Conservation (phyloP, 2,888 invertebrate genomes). For the Alentia gelatinosa region DNA sequence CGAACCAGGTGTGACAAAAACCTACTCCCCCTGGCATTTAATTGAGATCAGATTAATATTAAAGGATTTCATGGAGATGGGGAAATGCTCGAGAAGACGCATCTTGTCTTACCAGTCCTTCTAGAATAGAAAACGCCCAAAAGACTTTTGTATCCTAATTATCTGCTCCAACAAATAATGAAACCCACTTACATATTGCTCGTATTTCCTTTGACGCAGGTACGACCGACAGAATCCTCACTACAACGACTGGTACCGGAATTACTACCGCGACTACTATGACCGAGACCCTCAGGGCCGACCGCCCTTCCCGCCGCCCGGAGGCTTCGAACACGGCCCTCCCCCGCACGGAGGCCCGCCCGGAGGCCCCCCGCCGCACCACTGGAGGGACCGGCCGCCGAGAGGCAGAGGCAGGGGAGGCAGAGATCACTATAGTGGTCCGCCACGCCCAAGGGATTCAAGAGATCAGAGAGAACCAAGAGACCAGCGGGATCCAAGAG, state of each 20-base stretch:
- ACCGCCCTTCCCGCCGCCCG: not conserved
- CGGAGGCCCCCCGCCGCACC: not conserved
- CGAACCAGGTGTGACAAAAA: too few relatives aligned
- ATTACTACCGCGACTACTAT: conserved; percentile 8
- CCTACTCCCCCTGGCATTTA: too few relatives aligned
- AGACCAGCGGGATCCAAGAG: not conserved
- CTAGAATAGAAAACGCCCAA: too few relatives aligned
- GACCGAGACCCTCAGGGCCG: conserved; percentile 5
- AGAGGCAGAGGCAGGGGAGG: not conserved
- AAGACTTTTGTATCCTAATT: too few relatives aligned
- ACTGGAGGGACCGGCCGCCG: not conserved
- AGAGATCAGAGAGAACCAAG: not conserved
- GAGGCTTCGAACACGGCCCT: not conserved
- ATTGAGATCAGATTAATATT: too few relatives aligned
- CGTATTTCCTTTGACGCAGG: not conserved
- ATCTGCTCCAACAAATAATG: too few relatives aligned
- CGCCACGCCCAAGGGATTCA: not conserved
- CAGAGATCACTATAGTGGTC: not conserved
- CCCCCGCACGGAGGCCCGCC: conserved; percentile 14
- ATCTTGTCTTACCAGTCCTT: too few relatives aligned
- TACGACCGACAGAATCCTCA: conserved; percentile 1
- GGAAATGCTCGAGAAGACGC: too few relatives aligned
- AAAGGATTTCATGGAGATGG: too few relatives aligned
- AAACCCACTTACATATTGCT: too few relatives aligned
- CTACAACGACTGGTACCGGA: not conserved